A percentile compares a stretch with the other conserved stretches of the same genome.
phyloP scores from a whole-genome alignment of 2,888 invertebrate genomes.

The Drosophila rubida region DNA sequence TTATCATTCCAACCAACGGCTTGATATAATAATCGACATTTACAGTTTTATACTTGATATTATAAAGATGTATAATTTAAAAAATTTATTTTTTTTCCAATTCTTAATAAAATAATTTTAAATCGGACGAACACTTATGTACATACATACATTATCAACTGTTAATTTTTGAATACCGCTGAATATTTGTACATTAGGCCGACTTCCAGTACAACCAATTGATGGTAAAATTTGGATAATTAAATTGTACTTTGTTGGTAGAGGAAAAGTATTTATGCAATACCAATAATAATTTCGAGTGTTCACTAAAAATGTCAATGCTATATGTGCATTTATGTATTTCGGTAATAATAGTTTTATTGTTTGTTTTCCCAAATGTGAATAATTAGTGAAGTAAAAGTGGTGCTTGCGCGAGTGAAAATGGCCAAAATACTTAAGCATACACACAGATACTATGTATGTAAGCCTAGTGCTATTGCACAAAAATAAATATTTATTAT shows the following conservation, averaged over 20 bases:
- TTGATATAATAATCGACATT: background rate
- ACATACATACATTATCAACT: background rate
- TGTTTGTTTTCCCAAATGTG: too few relatives aligned
- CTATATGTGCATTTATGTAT: too few relatives aligned
- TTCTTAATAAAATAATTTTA: too few relatives aligned
- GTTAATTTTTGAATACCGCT: background rate
- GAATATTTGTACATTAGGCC: background rate
- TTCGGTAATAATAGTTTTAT: too few relatives aligned
- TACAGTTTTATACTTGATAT: background rate
- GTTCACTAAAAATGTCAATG: too few relatives aligned
- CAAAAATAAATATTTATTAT: background rate
- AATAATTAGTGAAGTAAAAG: too few relatives aligned
- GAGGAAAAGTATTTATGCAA: background rate
- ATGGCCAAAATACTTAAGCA: background rate
- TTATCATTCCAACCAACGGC: background rate
- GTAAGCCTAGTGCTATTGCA: background rate
- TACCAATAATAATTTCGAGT: background rate
- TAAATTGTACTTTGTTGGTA: background rate
- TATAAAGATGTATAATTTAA: background rate
- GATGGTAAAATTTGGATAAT: background rate
- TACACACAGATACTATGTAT: background rate
- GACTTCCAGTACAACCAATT: slow-evolving; percentile 6
- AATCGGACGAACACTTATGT: background rate
- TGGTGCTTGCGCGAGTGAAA: background rate
- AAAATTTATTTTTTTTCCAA: too few relatives aligned